Percentiles rank a stretch among this genome's conserved stretches.
Evolutionary conservation across 2,888 invertebrate species (phyloP).

Genomic region (Pristionchus entomophagus): DNA sequence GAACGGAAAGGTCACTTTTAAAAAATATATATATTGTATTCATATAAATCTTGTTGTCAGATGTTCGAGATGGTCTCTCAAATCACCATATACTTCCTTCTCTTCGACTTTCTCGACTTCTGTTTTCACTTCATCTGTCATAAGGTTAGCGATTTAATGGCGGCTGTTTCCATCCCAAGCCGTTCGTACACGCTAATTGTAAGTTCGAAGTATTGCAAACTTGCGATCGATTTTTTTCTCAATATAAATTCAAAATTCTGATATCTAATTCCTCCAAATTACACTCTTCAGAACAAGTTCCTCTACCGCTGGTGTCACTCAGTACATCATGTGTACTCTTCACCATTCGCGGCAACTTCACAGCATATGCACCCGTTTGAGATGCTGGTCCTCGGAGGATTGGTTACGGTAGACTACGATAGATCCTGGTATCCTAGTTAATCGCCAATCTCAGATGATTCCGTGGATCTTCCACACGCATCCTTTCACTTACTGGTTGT

Average conservation of each 20-base stretch:
- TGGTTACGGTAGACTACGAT: neutral
- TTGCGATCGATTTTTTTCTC: too few species aligned
- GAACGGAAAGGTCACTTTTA: too few species aligned
- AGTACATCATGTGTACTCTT: constrained; percentile 78
- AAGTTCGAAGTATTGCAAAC: too few species aligned
- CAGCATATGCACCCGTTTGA: constrained; percentile 79
- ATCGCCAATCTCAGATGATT: constrained; percentile 49
- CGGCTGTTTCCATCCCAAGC: neutral
- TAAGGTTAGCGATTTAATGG: constrained; percentile 69
- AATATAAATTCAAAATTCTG: too few species aligned
- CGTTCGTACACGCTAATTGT: too few species aligned
- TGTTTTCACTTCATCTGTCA: constrained; percentile 78
- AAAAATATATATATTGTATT: too few species aligned
- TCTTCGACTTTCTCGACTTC: constrained; percentile 78
- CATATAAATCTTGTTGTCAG: too few species aligned
- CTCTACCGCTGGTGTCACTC: constrained; percentile 78
- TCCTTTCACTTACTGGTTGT: constrained; percentile 78
- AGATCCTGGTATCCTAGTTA: too few species aligned
- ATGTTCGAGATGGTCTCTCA: constrained; percentile 70
- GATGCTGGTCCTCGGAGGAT: constrained; percentile 77
- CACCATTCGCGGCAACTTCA: constrained; percentile 78
- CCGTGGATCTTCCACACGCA: constrained; percentile 76
- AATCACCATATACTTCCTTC: constrained; percentile 75
- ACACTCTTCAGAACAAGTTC: constrained; percentile 75
- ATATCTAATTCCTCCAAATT: too few species aligned